Evolutionary conservation across 35 echinoderm and acorn worm genomes (phyloP), one percentile per base, ranked within the genome.

Genomic region (Antedon bifida): DNA sequence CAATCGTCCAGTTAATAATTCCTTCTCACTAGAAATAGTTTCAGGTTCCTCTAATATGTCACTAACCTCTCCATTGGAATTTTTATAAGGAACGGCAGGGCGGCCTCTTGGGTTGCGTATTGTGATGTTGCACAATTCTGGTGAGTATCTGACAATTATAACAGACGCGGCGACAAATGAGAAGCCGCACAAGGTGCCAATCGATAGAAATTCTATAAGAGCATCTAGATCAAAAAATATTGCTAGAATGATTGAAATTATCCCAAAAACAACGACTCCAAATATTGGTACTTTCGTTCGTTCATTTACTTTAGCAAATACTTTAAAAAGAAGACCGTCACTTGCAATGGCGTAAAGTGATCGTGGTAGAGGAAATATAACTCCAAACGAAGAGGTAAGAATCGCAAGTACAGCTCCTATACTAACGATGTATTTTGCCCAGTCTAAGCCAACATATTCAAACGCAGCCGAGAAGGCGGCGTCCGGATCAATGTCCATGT

Each of bases 391-490:
- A 32, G 77, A 82, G 19, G 83, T 76, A 21, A 78, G 35, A 55
- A 90, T 90, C 31, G 77, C 83, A 80, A 84, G 86, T 5, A 90
- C 34, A 12, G 89, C 89, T 7, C 89, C 89, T 4, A 86, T 38
- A 34, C 79, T 76, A 13, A 90, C 89, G 3, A 90, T 36, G 33
- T 85, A 82, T 29, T 79, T 85, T 3, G 89, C 89, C 89, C 89
- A 90, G 19, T 38, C 30, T 29, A 90, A 21, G 21, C 78, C 78
- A 32, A 74, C 44, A 12, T 85, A 33, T 30, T 73, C 21, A 74
- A 90, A 90, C 5, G 89, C 83, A 29, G 34, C 79, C 0, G 89
- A 73, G 11, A 90, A 56, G 8, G 84, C 89, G 0, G 89, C 78
- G 3, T 9, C 7, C 11, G 80, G 38, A 45, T 90, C 79, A 33